phyloP scores from a whole-genome alignment of 2,888 invertebrate species.

The Acleris emargana region DNA sequence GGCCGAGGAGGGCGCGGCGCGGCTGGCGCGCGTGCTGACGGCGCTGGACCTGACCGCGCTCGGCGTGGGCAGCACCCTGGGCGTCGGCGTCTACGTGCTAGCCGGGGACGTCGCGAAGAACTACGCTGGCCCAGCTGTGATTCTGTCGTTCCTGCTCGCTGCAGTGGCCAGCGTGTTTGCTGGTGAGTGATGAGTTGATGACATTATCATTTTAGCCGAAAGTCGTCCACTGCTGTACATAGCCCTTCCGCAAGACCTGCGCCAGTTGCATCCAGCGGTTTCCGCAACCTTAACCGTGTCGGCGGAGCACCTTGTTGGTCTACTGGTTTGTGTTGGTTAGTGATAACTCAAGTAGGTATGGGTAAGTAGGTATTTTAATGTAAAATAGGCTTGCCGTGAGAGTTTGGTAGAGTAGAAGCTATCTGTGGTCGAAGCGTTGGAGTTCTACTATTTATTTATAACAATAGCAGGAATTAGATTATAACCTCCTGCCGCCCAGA shows the following conservation, averaged over 20 bases:
- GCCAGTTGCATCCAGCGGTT: too few relatives aligned
- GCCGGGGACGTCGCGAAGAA: constrained; percentile 93
- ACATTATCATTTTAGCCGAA: not conserved
- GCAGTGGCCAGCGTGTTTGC: constrained; percentile 95
- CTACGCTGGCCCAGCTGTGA: constrained; percentile 93
- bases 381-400: too few relatives aligned
- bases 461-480: too few relatives aligned
- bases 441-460: too few relatives aligned
- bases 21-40: constrained; percentile 88
- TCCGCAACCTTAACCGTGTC: too few relatives aligned
- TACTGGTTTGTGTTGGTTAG: too few relatives aligned
- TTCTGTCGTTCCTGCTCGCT: constrained; percentile 94
- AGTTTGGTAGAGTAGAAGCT: too few relatives aligned
- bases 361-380: too few relatives aligned
- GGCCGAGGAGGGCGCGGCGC: constrained; percentile 73
- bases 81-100: constrained; percentile 95
- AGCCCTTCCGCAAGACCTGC: not conserved
- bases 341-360: too few relatives aligned
- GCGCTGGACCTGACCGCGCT: constrained; percentile 93
- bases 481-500: too few relatives aligned
- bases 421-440: too few relatives aligned
- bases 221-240: not conserved
- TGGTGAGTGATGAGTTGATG: constrained; percentile 77
- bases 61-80: constrained; percentile 92
- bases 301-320: too few relatives aligned